Evolutionary conservation across 53 echinoderm and acorn worm genomes (phyloP).

Genomic region (Holothuria leucospilota): DNA sequence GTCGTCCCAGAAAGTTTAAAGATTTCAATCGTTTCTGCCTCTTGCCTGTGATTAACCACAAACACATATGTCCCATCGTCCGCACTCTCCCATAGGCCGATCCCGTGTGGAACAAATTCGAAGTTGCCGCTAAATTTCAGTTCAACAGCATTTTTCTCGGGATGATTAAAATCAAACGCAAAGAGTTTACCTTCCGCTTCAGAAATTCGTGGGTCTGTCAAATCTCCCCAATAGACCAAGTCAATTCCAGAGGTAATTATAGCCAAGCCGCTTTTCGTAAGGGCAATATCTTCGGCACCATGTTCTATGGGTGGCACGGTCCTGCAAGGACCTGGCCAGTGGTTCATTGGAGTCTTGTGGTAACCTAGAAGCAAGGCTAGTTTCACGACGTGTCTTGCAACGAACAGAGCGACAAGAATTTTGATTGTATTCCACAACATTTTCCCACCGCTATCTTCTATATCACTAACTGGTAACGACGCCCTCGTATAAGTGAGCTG

Average conservation of each 20-base stretch:
- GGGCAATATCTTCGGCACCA: constrained; percentile 1
- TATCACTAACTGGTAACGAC: no score
- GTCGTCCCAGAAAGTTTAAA: background rate
- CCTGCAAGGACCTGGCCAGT: constrained; percentile 31
- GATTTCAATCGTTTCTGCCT: constrained; percentile 2
- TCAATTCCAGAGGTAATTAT: background rate
- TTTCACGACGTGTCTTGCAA: background rate
- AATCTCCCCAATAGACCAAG: background rate
- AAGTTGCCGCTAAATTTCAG: background rate
- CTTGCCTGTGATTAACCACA: constrained; percentile 6
- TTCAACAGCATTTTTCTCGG: constrained; percentile 9
- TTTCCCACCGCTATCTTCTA: no score
- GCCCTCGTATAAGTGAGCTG: no score
- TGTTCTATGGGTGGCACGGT: constrained; percentile 2
- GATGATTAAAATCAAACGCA: constrained; percentile 14
- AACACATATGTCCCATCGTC: background rate
- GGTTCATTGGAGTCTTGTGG: constrained; percentile 10
- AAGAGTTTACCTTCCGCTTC: background rate
- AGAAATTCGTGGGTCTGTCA: background rate
- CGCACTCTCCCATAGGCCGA: background rate
- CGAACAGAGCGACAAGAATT: no score
- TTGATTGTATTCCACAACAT: no score
- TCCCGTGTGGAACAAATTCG: constrained; percentile 18
- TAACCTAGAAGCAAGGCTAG: background rate
- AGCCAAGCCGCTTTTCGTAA: background rate